phyloP scores from a whole-genome alignment of 2,113 vertebrate genomes.

The Phalacrocorax brasilianus region DNA sequence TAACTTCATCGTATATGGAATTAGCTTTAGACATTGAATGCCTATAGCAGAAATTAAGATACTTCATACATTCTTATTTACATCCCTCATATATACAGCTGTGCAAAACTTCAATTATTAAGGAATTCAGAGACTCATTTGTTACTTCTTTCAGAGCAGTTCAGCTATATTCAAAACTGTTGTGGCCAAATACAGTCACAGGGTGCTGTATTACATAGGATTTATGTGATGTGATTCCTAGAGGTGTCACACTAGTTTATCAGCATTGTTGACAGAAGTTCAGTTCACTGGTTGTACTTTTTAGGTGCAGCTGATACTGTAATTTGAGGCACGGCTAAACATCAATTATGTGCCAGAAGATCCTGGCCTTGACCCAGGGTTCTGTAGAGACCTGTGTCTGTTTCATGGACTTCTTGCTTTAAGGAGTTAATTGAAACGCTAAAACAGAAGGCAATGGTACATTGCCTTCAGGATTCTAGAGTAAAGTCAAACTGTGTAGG shows the following conservation, averaged over 20 bases:
- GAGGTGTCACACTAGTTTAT: neutral
- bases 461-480: neutral
- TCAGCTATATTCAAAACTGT: neutral
- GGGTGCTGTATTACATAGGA: neutral
- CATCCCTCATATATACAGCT: neutral
- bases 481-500: neutral
- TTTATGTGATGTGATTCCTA: neutral
- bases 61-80: neutral
- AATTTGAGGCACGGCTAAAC: neutral
- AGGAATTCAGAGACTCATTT: neutral
- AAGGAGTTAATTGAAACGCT: neutral
- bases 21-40: neutral
- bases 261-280: neutral
- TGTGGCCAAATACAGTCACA: neutral
- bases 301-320: neutral
- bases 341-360: rapidly evolving
- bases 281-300: neutral
- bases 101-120: neutral
- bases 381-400: neutral
- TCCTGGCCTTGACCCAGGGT: neutral
- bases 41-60: neutral
- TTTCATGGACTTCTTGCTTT: neutral
- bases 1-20: neutral
- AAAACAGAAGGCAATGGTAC: neutral
- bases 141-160: neutral